Base-by-base conservation (phyloP, 2,888 invertebrate genomes). In the Thumatha senex region DNA sequence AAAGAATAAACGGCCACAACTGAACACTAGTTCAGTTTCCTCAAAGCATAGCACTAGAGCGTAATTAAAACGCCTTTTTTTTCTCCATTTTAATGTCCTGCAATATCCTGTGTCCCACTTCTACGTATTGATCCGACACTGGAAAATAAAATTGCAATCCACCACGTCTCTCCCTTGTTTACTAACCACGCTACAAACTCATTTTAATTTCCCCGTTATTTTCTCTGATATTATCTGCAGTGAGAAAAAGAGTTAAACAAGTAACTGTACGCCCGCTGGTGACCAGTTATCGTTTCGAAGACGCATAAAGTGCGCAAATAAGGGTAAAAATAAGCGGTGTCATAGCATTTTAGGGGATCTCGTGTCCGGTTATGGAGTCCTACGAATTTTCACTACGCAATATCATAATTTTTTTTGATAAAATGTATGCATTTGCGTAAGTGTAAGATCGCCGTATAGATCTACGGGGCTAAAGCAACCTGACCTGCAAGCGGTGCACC, bases 131-230 rank as follows among this genome's bases (percentile, higher is more conserved):
- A 81, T 78, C 78, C 73, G 65, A 69, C 74, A 79, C 81, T 76
- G 81, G 79, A 82, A 82, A 82, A 81, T 82, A 81, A 72, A 76
- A 72, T 70, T 64, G 54, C 59, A 18, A 50, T 45, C 49, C 59
- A 58, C 64, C 66, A 58, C 59, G 56, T 39, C 44, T 35, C 46
- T 61, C 54, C 53, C 74, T 77, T 85, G 81, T 85, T 86, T 84
- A 82, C 72, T 82, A 76, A 76, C 80, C 77, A 70, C 72, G 73
- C 63, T 70, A 48, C 51, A 48, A 57, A 67, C 76, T 78, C 80
- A 81, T 87, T 88, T 85, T 86, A 86, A 87, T 87, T 86, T 82
- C 79, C 77, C 67, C 70, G 68, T 74, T 68, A 70, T 78, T 76
- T 74, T 72, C 61, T 62, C 65, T 67, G 76, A 81, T 86, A 82